Evolutionary conservation across 2,113 vertebrate genomes (phyloP).

Genomic region (Puntigrus tetrazona): DNA sequence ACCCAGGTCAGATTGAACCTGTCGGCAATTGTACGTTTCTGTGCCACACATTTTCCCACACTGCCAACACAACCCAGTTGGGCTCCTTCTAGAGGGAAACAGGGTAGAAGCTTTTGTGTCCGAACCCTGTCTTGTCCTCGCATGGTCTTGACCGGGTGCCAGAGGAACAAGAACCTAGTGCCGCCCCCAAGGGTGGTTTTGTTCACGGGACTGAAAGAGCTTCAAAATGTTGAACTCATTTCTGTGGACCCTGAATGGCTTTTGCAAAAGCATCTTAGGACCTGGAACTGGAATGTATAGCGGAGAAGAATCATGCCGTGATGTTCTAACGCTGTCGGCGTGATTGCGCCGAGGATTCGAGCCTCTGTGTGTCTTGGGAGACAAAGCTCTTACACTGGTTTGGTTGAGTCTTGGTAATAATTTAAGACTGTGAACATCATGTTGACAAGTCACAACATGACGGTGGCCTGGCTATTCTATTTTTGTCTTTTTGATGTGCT

Average conservation of each 20-base stretch:
- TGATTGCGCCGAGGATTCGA: neutral
- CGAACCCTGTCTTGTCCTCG: slow-evolving; percentile 76
- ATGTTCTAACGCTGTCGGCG: neutral
- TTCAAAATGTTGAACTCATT: slow-evolving; percentile 69
- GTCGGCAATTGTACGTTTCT: slow-evolving; percentile 61
- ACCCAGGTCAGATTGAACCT: slow-evolving; percentile 40
- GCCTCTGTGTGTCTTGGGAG: slow-evolving; percentile 2
- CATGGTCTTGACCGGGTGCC: slow-evolving; percentile 77
- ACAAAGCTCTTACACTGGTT: slow-evolving; percentile 8
- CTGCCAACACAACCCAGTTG: slow-evolving; percentile 75
- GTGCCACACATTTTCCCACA: slow-evolving; percentile 80
- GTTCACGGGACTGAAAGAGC: slow-evolving; percentile 67
- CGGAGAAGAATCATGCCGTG: neutral
- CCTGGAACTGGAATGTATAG: slow-evolving; percentile 1
- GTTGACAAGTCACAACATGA: slow-evolving; percentile 42
- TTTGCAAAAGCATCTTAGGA: slow-evolving; percentile 26
- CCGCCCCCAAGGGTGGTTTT: slow-evolving; percentile 72
- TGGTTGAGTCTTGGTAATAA: slow-evolving; percentile 35
- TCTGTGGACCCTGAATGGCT: slow-evolving; percentile 63
- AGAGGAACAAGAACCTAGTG: slow-evolving; percentile 73
- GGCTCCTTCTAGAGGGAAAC: slow-evolving; percentile 68
- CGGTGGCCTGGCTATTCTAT: slow-evolving; percentile 44
- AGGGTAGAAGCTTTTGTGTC: slow-evolving; percentile 75
- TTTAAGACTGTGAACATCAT: slow-evolving; percentile 37
- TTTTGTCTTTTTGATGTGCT: slow-evolving; percentile 39